Percentiles rank a stretch among this genome's conserved stretches.
phyloP scores from a whole-genome alignment of 2,113 vertebrate species.

The Calidris pygmaea region DNA sequence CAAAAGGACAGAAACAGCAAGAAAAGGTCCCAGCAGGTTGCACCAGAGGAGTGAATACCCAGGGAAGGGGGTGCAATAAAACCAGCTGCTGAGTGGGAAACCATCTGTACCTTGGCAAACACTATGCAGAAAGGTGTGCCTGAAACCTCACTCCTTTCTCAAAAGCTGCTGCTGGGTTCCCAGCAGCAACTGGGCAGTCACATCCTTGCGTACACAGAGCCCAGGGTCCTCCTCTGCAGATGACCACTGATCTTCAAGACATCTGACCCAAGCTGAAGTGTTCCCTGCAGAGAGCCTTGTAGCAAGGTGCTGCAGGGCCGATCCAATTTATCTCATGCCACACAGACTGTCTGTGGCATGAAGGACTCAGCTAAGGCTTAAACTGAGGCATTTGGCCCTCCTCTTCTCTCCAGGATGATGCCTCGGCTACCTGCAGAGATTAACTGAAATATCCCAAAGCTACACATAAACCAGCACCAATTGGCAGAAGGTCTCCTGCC shows the following conservation, averaged over 20 bases:
- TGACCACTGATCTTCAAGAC: background rate
- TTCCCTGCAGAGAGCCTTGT: fast-evolving
- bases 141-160: background rate
- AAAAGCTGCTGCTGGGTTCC: background rate
- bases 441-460: background rate
- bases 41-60: background rate
- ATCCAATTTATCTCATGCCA: background rate
- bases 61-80: background rate
- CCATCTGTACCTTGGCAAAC: background rate
- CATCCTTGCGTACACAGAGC: too few species aligned
- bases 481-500: background rate
- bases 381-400: background rate
- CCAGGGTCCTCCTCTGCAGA: background rate
- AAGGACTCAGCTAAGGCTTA: background rate
- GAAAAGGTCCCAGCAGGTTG: fast-evolving
- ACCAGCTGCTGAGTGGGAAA: background rate
- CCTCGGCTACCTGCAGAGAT: background rate
- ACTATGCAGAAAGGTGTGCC: background rate
- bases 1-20: background rate
- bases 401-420: background rate
- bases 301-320: fast-evolving
- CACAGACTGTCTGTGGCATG: fast-evolving
- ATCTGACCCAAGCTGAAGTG: background rate
- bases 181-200: fast-evolving
- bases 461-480: background rate